A percentile compares a stretch with the other conserved stretches of the same genome.
phyloP scores from a whole-genome alignment of 2,113 vertebrate species.

The Ranitomeya variabilis region DNA sequence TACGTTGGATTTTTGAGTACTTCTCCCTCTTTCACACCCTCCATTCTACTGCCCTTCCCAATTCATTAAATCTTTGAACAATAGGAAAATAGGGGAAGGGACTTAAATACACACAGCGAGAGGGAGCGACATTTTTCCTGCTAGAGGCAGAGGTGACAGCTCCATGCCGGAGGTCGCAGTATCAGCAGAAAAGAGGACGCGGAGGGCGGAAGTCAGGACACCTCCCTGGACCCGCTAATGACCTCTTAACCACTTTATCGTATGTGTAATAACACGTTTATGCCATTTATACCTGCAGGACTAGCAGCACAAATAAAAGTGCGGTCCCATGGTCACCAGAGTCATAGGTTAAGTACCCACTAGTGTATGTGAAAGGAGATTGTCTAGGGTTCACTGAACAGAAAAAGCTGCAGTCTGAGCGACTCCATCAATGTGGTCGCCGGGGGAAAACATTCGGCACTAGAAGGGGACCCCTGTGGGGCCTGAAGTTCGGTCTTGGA shows the following conservation, averaged over 20 bases:
- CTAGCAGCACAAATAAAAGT: background rate
- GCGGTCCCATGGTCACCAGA: background rate
- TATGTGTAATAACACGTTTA: background rate
- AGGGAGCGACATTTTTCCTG: conserved; percentile 28
- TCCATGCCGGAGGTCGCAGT: conserved; percentile 38
- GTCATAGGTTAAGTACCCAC: background rate
- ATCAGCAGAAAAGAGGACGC: conserved; percentile 30
- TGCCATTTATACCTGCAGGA: background rate
- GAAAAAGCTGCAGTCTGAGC: background rate
- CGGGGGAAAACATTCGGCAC: background rate
- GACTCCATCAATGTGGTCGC: background rate
- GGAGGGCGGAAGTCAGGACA: conserved; percentile 3
- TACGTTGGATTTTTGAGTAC: background rate
- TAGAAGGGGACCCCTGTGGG: too few species aligned
- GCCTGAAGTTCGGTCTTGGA: too few species aligned
- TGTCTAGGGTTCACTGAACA: conserved; percentile 23
- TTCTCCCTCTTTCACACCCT: background rate
- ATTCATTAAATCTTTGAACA: conserved; percentile 42
- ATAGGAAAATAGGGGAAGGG: conserved; percentile 41
- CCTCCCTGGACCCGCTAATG: background rate
- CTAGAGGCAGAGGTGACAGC: conserved; percentile 32
- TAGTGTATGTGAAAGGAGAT: conserved; percentile 18
- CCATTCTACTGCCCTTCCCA: conserved; percentile 2
- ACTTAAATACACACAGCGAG: conserved; percentile 48
- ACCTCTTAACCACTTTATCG: background rate